A percentile compares a stretch with the other conserved stretches of the same genome.
These are phyloP conservation scores for Zaprionus africanus DNA, from an alignment of 1,140 invertebrate species.

Conservation along the genomic window DNA sequence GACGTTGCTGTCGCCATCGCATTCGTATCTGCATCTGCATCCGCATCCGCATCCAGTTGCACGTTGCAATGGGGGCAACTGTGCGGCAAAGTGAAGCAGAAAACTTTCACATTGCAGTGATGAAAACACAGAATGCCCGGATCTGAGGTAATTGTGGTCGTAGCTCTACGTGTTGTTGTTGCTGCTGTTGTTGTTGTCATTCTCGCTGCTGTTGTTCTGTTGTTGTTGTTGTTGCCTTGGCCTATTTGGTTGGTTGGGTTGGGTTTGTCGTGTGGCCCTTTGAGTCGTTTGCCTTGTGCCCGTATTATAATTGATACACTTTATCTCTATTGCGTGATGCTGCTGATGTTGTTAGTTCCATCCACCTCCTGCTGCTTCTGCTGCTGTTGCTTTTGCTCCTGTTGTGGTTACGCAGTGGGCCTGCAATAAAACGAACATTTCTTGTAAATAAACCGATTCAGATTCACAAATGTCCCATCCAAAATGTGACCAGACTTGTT, in stretches of 20 bases:
- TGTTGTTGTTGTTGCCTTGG: slow-evolving; percentile 51
- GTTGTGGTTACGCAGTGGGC: slow-evolving; percentile 52
- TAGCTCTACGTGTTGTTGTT: slow-evolving; percentile 21
- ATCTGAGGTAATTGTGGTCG: slow-evolving; percentile 86
- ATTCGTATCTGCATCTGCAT: slow-evolving; percentile 18
- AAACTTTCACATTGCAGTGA: slow-evolving; percentile 91
- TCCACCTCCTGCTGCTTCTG: slow-evolving; percentile 15
- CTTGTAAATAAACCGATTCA: slow-evolving; percentile 66
- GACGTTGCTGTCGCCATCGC: slow-evolving; percentile 13
- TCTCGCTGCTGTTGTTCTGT: not conserved
- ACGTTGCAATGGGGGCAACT: slow-evolving; percentile 89
- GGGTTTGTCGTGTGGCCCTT: not conserved
- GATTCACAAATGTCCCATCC: slow-evolving; percentile 12
- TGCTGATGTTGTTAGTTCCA: not conserved
- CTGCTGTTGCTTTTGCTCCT: slow-evolving; percentile 30
- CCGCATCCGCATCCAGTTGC: slow-evolving; percentile 84
- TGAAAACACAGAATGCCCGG: slow-evolving; percentile 92
- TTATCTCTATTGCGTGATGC: slow-evolving; percentile 56
- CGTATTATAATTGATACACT: slow-evolving; percentile 82
- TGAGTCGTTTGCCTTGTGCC: slow-evolving; percentile 47
- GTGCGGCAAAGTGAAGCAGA: slow-evolving; percentile 90
- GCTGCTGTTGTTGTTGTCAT: not conserved
- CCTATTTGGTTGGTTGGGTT: slow-evolving; percentile 4
- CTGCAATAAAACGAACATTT: slow-evolving; percentile 63
- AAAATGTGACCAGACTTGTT: slow-evolving; percentile 63